Percentiles rank a stretch among this genome's conserved stretches.
These are phyloP conservation scores for Clarias laeviceps DNA, from an alignment of 2,797 vertebrate genomes.

Conservation along the genomic window DNA sequence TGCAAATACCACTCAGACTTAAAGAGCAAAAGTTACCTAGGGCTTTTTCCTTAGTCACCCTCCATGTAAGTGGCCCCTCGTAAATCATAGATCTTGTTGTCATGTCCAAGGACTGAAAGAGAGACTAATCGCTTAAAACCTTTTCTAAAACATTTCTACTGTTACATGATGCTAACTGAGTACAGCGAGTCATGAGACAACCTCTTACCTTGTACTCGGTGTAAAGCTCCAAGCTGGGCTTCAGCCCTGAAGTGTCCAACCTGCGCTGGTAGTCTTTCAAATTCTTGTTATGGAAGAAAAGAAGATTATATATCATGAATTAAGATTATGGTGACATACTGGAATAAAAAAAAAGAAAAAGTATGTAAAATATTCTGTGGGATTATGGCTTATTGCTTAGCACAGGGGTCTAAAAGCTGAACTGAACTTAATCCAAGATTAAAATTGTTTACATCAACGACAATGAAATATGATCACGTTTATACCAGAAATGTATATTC, in stretches of 20 bases:
- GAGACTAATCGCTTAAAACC: neutral
- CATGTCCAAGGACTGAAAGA: slow-evolving; percentile 81
- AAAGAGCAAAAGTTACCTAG: slow-evolving; percentile 73
- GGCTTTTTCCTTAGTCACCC: slow-evolving; percentile 88
- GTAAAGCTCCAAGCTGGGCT: slow-evolving; percentile 84
- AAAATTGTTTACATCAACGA: neutral
- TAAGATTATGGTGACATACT: neutral
- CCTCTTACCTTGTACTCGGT: slow-evolving; percentile 84
- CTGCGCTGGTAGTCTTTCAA: slow-evolving; percentile 89
- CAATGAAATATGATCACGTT: neutral
- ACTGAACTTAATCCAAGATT: neutral
- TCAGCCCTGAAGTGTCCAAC: slow-evolving; percentile 85
- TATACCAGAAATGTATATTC: neutral
- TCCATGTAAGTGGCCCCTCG: slow-evolving; percentile 86
- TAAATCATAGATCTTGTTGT: slow-evolving; percentile 80
- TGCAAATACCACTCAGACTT: neutral
- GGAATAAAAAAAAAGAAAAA: neutral
- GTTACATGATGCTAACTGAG: neutral
- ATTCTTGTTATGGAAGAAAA: slow-evolving; percentile 66
- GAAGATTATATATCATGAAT: neutral
- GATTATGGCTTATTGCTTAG: neutral
- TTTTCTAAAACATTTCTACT: neutral
- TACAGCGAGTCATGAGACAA: neutral
- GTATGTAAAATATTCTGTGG: neutral
- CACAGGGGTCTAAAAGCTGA: neutral